Base-by-base conservation (phyloP, 2,797 vertebrate species). In the Tenualosa ilisha region DNA sequence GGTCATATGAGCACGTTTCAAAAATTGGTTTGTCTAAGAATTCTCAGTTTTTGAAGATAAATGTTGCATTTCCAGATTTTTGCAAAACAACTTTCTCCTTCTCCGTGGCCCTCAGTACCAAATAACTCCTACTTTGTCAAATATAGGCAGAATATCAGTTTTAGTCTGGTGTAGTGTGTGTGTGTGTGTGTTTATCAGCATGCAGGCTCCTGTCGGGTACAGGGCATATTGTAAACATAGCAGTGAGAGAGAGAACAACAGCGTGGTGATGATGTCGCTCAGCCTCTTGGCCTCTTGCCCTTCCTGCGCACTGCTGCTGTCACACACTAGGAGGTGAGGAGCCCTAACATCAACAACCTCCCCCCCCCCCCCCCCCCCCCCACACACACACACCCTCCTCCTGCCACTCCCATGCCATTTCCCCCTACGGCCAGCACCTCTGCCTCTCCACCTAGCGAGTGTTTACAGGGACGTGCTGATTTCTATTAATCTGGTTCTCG, bases 401-500 rank as follows among this genome's bases (percentile, higher is more conserved):
- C 85, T n/a, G 1, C 17, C 49, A 54, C 84, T 81, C 43, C 84
- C 37, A 54, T 88, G 88, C 89, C 87, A 86, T 91, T 94, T 92
- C 92, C 92, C 91, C 84, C 89, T 84, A 82, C 86, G 49, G 88
- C 88, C 88, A 59, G 54, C 86, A 85, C 89, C 89, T 91, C 93
- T 93, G 90, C 91, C 93, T 92, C 90, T 88, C 90, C 91, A 92
- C 90, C 92, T 93, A 91, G 93, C 92, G 92, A 96, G 94, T 96
- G 96, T 97, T 98, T 97, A 96, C 94, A 94, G 93, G 92, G 93
- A 95, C 95, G 96, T 93, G 97, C 97, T 97, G 96, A 96, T 97
- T 95, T 96, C 94, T 96, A 96, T 97, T 97, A 97, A 97, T 96
- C 97, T 98, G 97, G 95, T 97, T 97, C 95, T 97, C 89, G 95